Percentiles rank a stretch among this genome's conserved stretches.
Conservation (phyloP, 2,113 vertebrate genomes). For the Laterallus jamaicensis region DNA sequence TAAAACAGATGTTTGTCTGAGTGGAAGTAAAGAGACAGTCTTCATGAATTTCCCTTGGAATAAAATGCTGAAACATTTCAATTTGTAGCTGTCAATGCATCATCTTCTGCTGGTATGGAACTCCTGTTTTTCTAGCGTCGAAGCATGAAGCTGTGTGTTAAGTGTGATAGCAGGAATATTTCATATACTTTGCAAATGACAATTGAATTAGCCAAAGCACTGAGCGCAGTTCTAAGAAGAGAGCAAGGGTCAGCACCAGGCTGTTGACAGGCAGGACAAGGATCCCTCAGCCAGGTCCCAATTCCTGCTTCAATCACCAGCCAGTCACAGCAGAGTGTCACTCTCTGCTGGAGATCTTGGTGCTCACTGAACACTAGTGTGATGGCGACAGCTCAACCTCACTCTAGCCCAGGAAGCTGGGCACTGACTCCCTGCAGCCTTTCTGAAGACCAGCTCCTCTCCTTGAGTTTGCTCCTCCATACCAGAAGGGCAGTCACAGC, state of each 20-base stretch:
- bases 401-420: accelerated
- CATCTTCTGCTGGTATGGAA: background rate
- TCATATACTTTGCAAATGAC: background rate
- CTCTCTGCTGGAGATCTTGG: accelerated
- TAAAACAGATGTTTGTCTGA: background rate
- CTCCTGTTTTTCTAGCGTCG: background rate
- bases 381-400: accelerated
- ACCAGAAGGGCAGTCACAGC: background rate
- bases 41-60: background rate
- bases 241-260: background rate
- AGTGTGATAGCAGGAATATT: background rate
- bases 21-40: background rate
- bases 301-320: background rate
- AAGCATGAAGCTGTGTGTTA: background rate
- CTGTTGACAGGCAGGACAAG: accelerated
- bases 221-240: background rate
- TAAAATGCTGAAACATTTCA: background rate
- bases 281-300: background rate
- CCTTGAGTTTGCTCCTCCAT: background rate
- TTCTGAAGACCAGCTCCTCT: background rate
- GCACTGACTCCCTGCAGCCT: background rate
- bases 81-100: background rate
- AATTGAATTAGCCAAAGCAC: background rate
- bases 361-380: accelerated
- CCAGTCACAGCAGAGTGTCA: background rate